phyloP scores from a whole-genome alignment of 2,113 vertebrate genomes.

The Smithornis capensis region DNA sequence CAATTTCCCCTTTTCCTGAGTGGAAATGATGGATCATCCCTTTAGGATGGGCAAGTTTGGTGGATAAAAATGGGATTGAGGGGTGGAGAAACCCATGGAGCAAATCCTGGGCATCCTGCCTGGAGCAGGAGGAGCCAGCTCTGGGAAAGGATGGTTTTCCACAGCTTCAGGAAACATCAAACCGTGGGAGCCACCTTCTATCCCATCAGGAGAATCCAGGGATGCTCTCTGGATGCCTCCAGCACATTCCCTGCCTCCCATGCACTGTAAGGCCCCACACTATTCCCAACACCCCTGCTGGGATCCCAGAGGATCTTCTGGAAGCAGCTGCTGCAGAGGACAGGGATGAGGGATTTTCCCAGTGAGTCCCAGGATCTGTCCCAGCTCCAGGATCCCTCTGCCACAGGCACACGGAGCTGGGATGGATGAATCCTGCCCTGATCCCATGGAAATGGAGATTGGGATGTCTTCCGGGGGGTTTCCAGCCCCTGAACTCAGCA shows the following conservation, averaged over 20 bases:
- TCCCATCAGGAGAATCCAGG: accelerated
- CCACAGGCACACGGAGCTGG: accelerated
- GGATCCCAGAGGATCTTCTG: too few relatives aligned
- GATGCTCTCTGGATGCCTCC: background rate
- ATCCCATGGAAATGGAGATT: background rate
- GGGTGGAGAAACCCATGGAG: background rate
- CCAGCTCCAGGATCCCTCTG: background rate
- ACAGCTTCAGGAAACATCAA: background rate
- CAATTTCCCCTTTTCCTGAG: background rate
- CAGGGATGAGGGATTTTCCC: background rate
- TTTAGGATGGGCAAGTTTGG: accelerated
- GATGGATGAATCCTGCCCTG: background rate
- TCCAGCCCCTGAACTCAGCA: accelerated
- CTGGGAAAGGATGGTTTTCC: background rate
- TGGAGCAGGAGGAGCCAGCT: background rate
- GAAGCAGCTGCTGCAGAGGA: background rate
- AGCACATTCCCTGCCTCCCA: background rate
- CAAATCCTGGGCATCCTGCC: background rate
- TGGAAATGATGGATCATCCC: background rate
- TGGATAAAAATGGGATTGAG: background rate
- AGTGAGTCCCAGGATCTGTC: accelerated
- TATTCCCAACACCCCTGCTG: accelerated
- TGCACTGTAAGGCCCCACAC: background rate
- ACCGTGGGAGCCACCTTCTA: accelerated
- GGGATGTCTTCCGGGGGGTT: accelerated